These are phyloP conservation scores for Octodon degus DNA, from an alignment of 2,113 vertebrate species.

Conservation along the genomic window DNA sequence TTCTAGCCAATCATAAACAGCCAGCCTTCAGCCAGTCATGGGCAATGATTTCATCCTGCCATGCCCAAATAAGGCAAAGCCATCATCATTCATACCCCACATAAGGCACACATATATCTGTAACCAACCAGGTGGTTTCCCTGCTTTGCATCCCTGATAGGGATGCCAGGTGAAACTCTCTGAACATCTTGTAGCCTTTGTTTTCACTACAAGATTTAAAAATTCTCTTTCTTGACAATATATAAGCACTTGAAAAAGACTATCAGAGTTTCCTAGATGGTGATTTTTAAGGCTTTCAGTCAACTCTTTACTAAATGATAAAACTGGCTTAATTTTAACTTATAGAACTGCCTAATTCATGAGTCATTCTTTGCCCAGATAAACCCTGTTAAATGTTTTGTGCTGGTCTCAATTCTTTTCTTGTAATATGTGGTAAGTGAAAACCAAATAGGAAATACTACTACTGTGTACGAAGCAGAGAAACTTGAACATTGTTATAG, in stretches of 20 bases:
- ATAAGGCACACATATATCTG: neutral
- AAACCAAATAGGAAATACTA: constrained; percentile 17
- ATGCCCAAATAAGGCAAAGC: neutral
- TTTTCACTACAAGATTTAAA: neutral
- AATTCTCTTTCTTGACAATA: constrained; percentile 23
- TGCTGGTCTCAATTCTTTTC: neutral
- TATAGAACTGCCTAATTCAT: neutral
- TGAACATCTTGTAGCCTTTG: neutral
- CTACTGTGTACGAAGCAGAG: neutral
- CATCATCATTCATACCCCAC: neutral
- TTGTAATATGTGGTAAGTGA: neutral
- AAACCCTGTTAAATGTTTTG: neutral
- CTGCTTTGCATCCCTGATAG: neutral
- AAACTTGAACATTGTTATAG: neutral
- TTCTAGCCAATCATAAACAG: neutral
- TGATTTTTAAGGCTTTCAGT: neutral
- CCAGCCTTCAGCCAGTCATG: neutral
- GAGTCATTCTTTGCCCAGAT: neutral
- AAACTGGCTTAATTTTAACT: neutral
- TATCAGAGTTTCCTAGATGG: neutral
- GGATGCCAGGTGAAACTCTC: neutral
- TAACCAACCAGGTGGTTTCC: neutral
- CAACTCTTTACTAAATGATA: constrained; percentile 22
- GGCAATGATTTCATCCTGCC: neutral
- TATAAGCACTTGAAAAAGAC: neutral